Percentiles rank a stretch among this genome's conserved stretches.
Conservation (phyloP, 53 echinoderm and acorn worm species). For the Luidia sarsii region DNA sequence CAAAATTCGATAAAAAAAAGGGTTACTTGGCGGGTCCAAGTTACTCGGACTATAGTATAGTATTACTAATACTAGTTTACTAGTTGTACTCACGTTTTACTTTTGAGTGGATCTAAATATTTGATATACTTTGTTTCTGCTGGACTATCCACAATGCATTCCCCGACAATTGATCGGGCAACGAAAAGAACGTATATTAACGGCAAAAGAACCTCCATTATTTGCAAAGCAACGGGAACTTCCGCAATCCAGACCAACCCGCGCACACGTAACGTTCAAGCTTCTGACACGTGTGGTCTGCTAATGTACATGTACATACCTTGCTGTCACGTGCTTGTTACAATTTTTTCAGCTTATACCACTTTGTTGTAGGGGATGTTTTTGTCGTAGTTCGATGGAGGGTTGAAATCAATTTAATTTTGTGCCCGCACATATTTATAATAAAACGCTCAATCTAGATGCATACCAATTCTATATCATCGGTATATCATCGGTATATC, state of each 20-base stretch:
- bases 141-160: slow-evolving; percentile 33
- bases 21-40: too few relatives aligned
- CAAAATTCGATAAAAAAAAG: too few relatives aligned
- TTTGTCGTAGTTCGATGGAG: neutral
- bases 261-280: neutral
- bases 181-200: slow-evolving; percentile 13
- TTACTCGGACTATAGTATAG: too few relatives aligned
- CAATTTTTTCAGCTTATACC: neutral
- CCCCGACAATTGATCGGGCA: slow-evolving; percentile 8
- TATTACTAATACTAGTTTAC: too few relatives aligned
- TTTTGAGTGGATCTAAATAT: slow-evolving; percentile 8
- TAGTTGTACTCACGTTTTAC: slow-evolving; percentile 38
- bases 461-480: too few relatives aligned
- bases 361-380: neutral
- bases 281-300: slow-evolving; percentile 30
- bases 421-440: too few relatives aligned
- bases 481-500: too few relatives aligned
- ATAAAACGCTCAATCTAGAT: too few relatives aligned
- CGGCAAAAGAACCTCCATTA: slow-evolving; percentile 29
- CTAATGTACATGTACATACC: neutral
- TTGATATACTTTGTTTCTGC: slow-evolving; percentile 17
- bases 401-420: neutral
- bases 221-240: neutral
- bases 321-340: slow-evolving; percentile 29
- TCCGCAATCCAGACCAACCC: neutral